Base-by-base conservation (phyloP, 1,140 invertebrate species). In the Pentalonia nigronervosa region DNA sequence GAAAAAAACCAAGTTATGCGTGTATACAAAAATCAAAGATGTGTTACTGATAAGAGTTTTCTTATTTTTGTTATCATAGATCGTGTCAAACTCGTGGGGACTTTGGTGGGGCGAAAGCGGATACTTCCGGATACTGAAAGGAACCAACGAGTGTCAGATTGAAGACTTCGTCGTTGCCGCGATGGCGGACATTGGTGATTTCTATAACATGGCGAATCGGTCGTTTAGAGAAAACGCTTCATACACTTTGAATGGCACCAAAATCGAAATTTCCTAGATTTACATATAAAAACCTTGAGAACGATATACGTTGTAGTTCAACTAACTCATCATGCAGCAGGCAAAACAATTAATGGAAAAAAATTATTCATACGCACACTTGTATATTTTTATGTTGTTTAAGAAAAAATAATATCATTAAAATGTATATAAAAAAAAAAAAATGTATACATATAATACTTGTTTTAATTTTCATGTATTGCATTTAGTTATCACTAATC, bases 1-100 rank as follows among this genome's bases (percentile, higher is more conserved):
- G 20, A 53, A n/a, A 67, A 67, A 53, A 30, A 67, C 17, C 1
- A n/a, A 3, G 60, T 67, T n/a, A 67, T 4, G n/a, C n/a, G 9
- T 56, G 25, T 9, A 67, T n/a, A 67, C 30, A 67, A 30, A 1
- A 30, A 4, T 7, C 30, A n/a, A 67, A 0, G n/a, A 67, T 67
- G 11, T 67, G 30, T 67, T 60, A n/a, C 60, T 3, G n/a, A 0
- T 67, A 67, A 67, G 14, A n/a, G 4, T 67, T 67, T 14, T 67
- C 60, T 14, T n/a, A n/a, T 67, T 67, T 30, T 83, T 83, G 6
- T 83, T 20, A 36, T 86, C 48, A 88, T 95, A 98, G 98, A 96
- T 98, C 94, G 98, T 97, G 45, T 98, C 98, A 86, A 98, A 99
- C 95, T 98, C 98, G 17, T 99, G 98, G 98, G 98, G 98, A 7